Conservation (phyloP, 2,113 vertebrate species). For the Rallus limicola region DNA sequence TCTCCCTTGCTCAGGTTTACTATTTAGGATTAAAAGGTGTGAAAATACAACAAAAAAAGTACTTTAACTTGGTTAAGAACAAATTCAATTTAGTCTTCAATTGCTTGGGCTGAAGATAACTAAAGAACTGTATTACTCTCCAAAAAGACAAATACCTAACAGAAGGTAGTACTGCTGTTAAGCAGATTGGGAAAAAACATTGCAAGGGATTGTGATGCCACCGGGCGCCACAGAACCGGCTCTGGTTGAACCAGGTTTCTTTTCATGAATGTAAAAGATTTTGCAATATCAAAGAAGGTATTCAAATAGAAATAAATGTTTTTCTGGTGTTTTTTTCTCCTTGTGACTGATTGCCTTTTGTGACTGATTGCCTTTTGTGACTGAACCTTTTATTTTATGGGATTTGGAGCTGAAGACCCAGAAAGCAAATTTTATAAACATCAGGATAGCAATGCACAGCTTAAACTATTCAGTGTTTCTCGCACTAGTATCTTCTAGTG, state of each 20-base stretch:
- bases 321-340: background rate
- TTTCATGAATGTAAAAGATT: background rate
- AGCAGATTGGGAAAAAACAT: background rate
- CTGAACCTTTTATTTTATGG: background rate
- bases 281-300: background rate
- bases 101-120: background rate
- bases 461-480: background rate
- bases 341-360: background rate
- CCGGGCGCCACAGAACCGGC: accelerated
- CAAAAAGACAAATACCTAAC: background rate
- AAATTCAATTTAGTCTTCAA: background rate
- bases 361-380: background rate
- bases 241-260: background rate
- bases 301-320: background rate
- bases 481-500: background rate
- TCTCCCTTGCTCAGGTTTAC: background rate
- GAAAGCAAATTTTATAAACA: background rate
- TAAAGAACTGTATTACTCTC: background rate
- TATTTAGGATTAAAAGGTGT: background rate
- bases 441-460: background rate
- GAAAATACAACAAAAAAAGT: background rate
- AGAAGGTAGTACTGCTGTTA: background rate
- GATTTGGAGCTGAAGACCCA: background rate
- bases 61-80: background rate
- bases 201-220: background rate